Conservation (phyloP, 2,797 vertebrate species). For the Platyrinchus mystaceus region DNA sequence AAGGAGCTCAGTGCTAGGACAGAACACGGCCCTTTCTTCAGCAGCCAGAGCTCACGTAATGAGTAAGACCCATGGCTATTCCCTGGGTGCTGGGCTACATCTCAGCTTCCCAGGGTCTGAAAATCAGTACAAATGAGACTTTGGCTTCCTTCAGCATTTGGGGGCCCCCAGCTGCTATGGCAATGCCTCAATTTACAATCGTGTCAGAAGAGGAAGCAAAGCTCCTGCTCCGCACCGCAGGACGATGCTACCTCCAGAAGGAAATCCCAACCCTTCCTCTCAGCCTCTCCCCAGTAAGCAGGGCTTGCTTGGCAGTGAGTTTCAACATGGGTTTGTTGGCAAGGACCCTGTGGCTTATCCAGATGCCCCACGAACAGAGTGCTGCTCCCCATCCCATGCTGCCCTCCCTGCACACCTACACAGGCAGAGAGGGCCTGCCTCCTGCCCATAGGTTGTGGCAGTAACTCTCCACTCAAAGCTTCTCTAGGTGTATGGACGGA, state of each 20-base stretch:
- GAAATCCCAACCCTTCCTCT: not conserved
- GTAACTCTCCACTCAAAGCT: not conserved
- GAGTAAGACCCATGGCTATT: not conserved
- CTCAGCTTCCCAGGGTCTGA: not conserved
- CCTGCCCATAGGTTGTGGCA: fast-evolving
- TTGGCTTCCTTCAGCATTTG: not conserved
- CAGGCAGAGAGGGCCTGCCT: not conserved
- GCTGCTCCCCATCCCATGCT: not conserved
- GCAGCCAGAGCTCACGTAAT: not conserved
- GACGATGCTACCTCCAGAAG: fast-evolving
- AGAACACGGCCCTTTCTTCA: not conserved
- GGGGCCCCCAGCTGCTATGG: not conserved
- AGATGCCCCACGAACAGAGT: not conserved
- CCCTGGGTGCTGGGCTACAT: not conserved
- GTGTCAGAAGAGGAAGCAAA: not conserved
- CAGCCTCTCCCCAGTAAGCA: not conserved
- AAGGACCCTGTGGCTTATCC: not conserved
- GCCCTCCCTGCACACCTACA: not conserved
- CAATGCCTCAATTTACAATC: not conserved
- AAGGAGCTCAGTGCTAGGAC: not conserved
- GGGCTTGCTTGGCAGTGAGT: not conserved
- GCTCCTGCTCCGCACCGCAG: not conserved
- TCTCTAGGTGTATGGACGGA: not conserved
- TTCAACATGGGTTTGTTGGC: not conserved
- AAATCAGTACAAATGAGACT: not conserved